Evolutionary conservation across 1,140 invertebrate species (phyloP).

Genomic region (Caenorhabditis elegans): WBcel235 BX284603.4:3216001-3216500

Average conservation of each 20-base stretch:
- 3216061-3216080: neutral
- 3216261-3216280: slow-evolving; percentile 16
- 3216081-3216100: neutral
- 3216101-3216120: no score
- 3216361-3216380: neutral
- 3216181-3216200: neutral
- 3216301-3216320: slow-evolving; percentile 47
- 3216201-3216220: no score
- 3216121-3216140: no score
- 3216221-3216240: no score
- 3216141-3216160: no score
- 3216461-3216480: neutral
- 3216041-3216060: neutral
- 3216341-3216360: slow-evolving; percentile 23
- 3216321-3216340: slow-evolving; percentile 41
- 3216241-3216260: no score
- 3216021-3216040: neutral
- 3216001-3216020: neutral
- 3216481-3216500: neutral
- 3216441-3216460: neutral
- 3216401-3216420: no score
- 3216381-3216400: neutral
- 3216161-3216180: neutral
- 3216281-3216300: slow-evolving; percentile 51
- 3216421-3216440: no score